phyloP scores from a whole-genome alignment of 2,888 invertebrate species.

The Glyphotaelius pellucidus region DNA sequence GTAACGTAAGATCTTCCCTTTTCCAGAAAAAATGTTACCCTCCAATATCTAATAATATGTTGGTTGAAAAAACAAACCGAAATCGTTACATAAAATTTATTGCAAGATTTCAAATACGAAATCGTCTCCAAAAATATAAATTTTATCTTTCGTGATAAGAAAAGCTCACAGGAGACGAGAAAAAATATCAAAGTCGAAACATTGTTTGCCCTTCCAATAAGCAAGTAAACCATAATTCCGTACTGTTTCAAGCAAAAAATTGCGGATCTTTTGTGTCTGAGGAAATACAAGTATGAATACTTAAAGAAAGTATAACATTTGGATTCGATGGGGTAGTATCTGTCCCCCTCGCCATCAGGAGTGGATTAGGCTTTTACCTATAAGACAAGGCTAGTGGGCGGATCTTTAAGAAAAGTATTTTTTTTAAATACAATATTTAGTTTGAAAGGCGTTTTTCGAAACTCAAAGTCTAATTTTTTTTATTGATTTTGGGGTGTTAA shows the following conservation, averaged over 20 bases:
- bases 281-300: conserved; percentile 57
- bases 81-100: conserved; percentile 40
- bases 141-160: conserved; percentile 38
- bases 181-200: conserved; percentile 30
- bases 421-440: background rate
- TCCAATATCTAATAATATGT: conserved; percentile 3
- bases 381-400: background rate
- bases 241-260: conserved; percentile 53
- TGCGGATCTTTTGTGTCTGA: conserved; percentile 44
- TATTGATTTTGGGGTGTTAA: too few relatives aligned
- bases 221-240: conserved; percentile 56
- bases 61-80: conserved; percentile 25
- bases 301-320: conserved; percentile 55
- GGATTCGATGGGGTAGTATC: conserved; percentile 40
- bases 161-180: background rate
- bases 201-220: conserved; percentile 53
- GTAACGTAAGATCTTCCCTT: background rate
- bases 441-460: background rate
- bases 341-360: background rate
- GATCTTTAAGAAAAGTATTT: background rate
- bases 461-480: too few relatives aligned
- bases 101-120: conserved; percentile 39
- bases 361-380: background rate
- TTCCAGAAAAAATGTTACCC: background rate
- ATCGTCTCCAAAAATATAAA: conserved; percentile 41